phyloP scores from a whole-genome alignment of 2,888 invertebrate species.

The Chrysolina americana region DNA sequence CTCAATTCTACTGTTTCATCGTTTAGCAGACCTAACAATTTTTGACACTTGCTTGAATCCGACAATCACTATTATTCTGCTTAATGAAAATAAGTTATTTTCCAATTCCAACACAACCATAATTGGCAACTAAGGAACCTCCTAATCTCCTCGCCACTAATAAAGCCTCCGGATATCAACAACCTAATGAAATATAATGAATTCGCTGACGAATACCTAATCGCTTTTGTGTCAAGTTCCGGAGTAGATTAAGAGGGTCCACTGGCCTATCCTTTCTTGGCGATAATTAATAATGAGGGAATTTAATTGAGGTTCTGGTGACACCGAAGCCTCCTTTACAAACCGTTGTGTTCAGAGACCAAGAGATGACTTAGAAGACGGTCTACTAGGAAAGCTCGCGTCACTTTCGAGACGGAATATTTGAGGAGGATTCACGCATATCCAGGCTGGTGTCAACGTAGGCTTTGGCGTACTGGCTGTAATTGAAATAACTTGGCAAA shows the following conservation, averaged over 20 bases:
- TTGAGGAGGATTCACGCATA: neutral
- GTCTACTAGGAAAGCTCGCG: neutral
- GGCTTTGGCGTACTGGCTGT: too few relatives aligned
- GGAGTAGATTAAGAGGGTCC: neutral
- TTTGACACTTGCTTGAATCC: too few relatives aligned
- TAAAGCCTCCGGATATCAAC: neutral
- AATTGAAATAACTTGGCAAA: too few relatives aligned
- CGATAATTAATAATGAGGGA: conserved; percentile 7
- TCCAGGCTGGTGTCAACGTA: neutral
- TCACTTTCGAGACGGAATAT: too few relatives aligned
- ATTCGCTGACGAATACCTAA: conserved; percentile 3
- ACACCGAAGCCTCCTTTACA: neutral
- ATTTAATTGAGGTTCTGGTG: conserved; percentile 3
- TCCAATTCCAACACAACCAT: too few relatives aligned
- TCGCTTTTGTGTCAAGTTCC: conserved; percentile 10
- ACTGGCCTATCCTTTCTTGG: neutral
- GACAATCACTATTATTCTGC: too few relatives aligned
- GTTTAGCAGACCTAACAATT: too few relatives aligned
- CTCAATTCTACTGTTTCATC: too few relatives aligned
- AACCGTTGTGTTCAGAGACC: neutral
- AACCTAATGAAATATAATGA: conserved; percentile 9
- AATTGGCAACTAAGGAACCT: neutral
- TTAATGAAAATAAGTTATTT: neutral
- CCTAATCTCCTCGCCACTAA: neutral
- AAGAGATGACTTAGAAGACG: neutral